Evolutionary conservation across 2,113 vertebrate genomes (phyloP).

Genomic region (Suncus etruscus): DNA sequence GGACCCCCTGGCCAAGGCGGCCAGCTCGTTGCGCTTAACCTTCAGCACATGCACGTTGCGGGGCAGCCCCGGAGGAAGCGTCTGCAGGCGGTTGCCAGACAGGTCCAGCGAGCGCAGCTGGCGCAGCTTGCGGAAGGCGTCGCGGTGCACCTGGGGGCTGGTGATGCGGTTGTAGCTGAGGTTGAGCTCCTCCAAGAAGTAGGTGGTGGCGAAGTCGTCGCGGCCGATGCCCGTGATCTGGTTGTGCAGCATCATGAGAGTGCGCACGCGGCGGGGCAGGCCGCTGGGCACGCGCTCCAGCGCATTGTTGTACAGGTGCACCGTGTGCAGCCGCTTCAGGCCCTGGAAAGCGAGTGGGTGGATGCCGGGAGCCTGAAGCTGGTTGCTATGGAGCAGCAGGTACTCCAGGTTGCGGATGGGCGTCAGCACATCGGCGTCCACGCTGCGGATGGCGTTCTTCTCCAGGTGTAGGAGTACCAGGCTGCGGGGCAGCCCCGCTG

Average conservation of each 20-base stretch:
- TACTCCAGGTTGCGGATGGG: constrained; percentile 96
- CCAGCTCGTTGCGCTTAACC: constrained; percentile 94
- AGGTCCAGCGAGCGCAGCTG: constrained; percentile 93
- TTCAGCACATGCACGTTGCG: constrained; percentile 93
- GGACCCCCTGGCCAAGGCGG: constrained; percentile 89
- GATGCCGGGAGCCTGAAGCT: constrained; percentile 93
- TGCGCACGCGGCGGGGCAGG: constrained; percentile 95
- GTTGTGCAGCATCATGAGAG: constrained; percentile 97
- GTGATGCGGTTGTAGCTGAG: constrained; percentile 98
- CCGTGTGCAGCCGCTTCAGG: constrained; percentile 96
- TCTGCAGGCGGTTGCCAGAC: constrained; percentile 93
- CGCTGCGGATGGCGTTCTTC: constrained; percentile 94
- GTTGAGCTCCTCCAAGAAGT: constrained; percentile 96
- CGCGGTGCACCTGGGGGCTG: constrained; percentile 91
- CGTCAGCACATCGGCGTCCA: constrained; percentile 90
- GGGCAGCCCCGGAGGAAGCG: constrained; percentile 92
- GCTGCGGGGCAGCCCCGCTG: constrained; percentile 94
- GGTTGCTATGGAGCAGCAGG: constrained; percentile 97
- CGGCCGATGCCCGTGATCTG: constrained; percentile 94
- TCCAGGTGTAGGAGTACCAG: constrained; percentile 97
- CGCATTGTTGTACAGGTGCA: constrained; percentile 97
- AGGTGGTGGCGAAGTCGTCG: constrained; percentile 94
- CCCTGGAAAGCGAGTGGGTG: constrained; percentile 94
- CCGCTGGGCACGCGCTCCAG: constrained; percentile 95
- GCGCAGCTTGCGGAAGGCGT: constrained; percentile 96